Evolutionary conservation across 2,888 invertebrate species (phyloP).

Genomic region (Rhorus exstirpatorius): DNA sequence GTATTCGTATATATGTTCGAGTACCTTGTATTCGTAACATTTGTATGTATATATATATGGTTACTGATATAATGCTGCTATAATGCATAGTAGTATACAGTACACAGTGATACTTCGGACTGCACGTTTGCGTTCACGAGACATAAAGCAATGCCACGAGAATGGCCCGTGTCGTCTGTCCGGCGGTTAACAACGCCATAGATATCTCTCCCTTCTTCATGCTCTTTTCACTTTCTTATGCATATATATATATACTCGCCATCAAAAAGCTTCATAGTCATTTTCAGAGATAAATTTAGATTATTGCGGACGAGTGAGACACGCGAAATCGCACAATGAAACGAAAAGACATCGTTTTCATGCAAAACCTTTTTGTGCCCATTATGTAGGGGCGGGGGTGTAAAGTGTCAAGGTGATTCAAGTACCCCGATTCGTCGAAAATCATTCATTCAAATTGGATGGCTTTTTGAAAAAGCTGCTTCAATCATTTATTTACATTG

Average conservation of each 20-base stretch:
- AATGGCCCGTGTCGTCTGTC: slow-evolving; percentile 58
- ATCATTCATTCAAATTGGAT: not conserved
- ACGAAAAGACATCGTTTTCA: slow-evolving; percentile 32
- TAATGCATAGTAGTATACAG: slow-evolving; percentile 28
- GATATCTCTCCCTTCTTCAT: slow-evolving; percentile 1
- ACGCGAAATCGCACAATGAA: slow-evolving; percentile 12
- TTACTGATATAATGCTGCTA: slow-evolving; percentile 9
- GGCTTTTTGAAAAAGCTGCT: too few species aligned
- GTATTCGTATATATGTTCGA: slow-evolving; percentile 1
- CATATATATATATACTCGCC: too few species aligned
- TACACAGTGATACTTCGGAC: slow-evolving; percentile 26
- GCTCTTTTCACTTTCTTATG: slow-evolving; percentile 47
- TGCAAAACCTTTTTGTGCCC: not conserved
- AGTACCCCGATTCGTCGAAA: not conserved
- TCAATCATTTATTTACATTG: too few species aligned
- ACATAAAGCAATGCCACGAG: slow-evolving; percentile 59
- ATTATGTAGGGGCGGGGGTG: not conserved
- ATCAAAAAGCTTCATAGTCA: slow-evolving; percentile 31
- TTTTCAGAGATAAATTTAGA: slow-evolving; percentile 42
- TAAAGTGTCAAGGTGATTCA: not conserved
- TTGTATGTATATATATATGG: not conserved
- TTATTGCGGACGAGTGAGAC: slow-evolving; percentile 19
- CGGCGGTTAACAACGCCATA: slow-evolving; percentile 20
- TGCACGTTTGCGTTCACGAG: slow-evolving; percentile 40
- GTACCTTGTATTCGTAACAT: slow-evolving; percentile 5